A percentile compares a stretch with the other conserved stretches of the same genome.
phyloP scores from a whole-genome alignment of 2,797 vertebrate species.

The Columba guinea region DNA sequence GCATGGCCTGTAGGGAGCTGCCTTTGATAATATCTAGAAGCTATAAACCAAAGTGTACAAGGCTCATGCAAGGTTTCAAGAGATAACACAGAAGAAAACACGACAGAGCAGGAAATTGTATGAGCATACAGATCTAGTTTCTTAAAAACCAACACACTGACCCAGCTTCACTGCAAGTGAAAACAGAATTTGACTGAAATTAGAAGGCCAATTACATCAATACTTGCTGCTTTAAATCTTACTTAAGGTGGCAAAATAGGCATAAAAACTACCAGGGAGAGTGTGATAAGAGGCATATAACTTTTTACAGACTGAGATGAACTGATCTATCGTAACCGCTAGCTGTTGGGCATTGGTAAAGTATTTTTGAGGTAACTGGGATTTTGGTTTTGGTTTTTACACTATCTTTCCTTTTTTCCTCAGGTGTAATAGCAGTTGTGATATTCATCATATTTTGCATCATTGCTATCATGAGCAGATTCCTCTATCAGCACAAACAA shows the following conservation, averaged over 20 bases:
- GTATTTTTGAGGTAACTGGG: background rate
- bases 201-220: background rate
- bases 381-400: background rate
- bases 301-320: background rate
- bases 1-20: background rate
- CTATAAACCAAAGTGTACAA: background rate
- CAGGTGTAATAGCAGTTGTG: constrained; percentile 93
- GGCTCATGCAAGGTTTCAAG: background rate
- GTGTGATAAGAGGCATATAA: background rate
- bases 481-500: constrained; percentile 90
- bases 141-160: background rate
- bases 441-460: constrained; percentile 91
- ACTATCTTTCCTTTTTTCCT: background rate
- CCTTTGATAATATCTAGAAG: constrained; percentile 24
- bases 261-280: background rate
- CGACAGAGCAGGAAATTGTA: background rate
- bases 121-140: background rate
- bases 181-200: background rate
- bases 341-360: background rate
- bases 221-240: background rate
- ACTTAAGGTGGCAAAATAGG: background rate
- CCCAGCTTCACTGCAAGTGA: background rate
- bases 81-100: constrained; percentile 17
- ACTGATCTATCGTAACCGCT: background rate
- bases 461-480: constrained; percentile 86